These are phyloP conservation scores for Yasuhikotakia modesta DNA, from an alignment of 2,797 vertebrate genomes.

Conservation along the genomic window DNA sequence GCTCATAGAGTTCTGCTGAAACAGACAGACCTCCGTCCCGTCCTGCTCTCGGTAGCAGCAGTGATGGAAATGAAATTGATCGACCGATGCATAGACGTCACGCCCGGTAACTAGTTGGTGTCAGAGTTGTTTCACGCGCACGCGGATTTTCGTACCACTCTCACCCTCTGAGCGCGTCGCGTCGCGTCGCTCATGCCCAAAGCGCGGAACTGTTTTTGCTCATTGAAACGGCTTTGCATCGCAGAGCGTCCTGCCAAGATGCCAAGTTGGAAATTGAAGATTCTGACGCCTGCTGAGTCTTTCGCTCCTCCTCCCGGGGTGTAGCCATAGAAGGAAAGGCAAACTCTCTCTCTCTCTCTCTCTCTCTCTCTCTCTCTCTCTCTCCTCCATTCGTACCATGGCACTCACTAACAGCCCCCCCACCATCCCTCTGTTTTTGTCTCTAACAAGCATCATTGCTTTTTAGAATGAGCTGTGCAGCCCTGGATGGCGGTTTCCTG, in stretches of 20 bases:
- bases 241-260: slow-evolving; percentile 98
- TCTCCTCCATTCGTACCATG: slow-evolving; percentile 57
- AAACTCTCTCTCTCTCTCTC: slow-evolving; percentile 75
- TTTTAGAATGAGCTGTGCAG: slow-evolving; percentile 81
- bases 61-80: slow-evolving; percentile 60
- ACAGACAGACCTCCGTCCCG: slow-evolving; percentile 70
- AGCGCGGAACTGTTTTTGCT: slow-evolving; percentile 78
- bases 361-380: slow-evolving; percentile 66
- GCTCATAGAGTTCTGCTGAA: slow-evolving; percentile 74
- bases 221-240: slow-evolving; percentile 82
- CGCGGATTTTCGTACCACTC: slow-evolving; percentile 42
- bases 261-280: slow-evolving; percentile 98
- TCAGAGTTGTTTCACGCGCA: slow-evolving; percentile 67
- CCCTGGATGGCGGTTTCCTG: slow-evolving; percentile 88
- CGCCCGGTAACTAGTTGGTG: slow-evolving; percentile 65
- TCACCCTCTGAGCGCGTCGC: slow-evolving; percentile 68
- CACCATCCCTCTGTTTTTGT: slow-evolving; percentile 63
- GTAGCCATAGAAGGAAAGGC: slow-evolving; percentile 90
- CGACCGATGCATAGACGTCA: slow-evolving; percentile 66
- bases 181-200: slow-evolving; percentile 77
- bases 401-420: slow-evolving; percentile 67
- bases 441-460: slow-evolving; percentile 79
- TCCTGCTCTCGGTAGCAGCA: slow-evolving; percentile 64
- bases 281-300: slow-evolving; percentile 92
- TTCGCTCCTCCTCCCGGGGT: slow-evolving; percentile 96